Evolutionary conservation across 2,113 vertebrate genomes (phyloP).

Genomic region (Myrmophylax atrothorax): DNA sequence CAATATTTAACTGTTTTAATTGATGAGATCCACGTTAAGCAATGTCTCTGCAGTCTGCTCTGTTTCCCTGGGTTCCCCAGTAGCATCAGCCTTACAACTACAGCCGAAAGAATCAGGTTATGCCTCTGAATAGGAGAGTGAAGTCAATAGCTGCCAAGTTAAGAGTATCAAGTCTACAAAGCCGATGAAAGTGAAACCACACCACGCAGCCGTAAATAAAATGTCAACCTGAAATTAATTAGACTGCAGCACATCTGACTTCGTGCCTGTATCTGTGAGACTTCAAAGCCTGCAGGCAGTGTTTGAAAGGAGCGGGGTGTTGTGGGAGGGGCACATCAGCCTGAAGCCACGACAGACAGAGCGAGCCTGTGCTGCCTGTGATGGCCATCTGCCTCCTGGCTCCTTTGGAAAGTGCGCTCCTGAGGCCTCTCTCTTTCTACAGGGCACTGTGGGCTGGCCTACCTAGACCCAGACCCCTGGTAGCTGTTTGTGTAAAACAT

Average conservation of each 20-base stretch:
- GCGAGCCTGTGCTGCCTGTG: fast-evolving
- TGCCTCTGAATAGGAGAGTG: background rate
- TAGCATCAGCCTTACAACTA: background rate
- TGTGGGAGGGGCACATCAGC: background rate
- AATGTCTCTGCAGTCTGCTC: background rate
- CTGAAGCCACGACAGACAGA: background rate
- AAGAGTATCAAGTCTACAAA: background rate
- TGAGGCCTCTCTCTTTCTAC: background rate
- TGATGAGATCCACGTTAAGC: background rate
- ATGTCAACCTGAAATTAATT: conserved; percentile 65
- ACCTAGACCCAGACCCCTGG: too few species aligned
- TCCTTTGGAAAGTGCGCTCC: background rate
- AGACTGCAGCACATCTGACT: conserved; percentile 36
- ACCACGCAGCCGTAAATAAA: conserved; percentile 14
- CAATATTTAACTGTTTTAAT: background rate
- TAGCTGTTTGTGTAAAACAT: background rate
- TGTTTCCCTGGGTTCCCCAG: background rate
- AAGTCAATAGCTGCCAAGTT: conserved; percentile 37
- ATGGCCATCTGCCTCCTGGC: background rate
- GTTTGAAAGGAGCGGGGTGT: background rate
- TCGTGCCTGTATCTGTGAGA: background rate
- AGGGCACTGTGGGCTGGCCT: background rate
- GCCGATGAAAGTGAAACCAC: background rate
- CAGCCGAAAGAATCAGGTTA: background rate
- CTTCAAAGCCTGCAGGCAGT: conserved; percentile 46